These are phyloP conservation scores for Stenurella melanura DNA, from an alignment of 2,888 invertebrate species.

Conservation along the genomic window DNA sequence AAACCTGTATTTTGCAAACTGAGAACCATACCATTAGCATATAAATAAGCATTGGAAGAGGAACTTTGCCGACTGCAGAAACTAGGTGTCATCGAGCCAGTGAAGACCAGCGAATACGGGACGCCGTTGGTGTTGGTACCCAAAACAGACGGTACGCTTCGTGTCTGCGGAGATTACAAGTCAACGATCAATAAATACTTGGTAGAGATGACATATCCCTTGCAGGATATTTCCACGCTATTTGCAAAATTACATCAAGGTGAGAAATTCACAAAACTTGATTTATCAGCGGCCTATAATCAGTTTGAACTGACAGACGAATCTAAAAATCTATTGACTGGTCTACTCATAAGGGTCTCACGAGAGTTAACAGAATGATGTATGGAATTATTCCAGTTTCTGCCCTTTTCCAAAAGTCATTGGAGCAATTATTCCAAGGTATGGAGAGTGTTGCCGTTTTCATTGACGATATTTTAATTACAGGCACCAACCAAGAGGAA, in stretches of 20 bases:
- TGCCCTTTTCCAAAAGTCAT: neutral
- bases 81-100: too few species aligned
- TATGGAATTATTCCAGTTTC: neutral
- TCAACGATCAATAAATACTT: neutral
- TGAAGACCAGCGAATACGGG: too few species aligned
- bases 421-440: neutral
- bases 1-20: neutral
- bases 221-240: neutral
- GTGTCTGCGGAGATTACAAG: neutral
- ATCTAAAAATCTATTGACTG: neutral
- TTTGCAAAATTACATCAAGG: neutral
- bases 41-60: neutral
- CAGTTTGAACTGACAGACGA: neutral
- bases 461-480: too few species aligned
- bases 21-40: neutral
- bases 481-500: too few species aligned
- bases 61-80: too few species aligned
- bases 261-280: neutral
- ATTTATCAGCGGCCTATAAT: neutral
- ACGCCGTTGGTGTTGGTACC: neutral
- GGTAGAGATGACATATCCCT: neutral
- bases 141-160: neutral
- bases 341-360: neutral
- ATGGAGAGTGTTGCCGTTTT: too few species aligned
- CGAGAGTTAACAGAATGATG: neutral